Evolutionary conservation across 92 coral and sea anemone species (phyloP).

Genomic region (Paramuricea clavata): DNA sequence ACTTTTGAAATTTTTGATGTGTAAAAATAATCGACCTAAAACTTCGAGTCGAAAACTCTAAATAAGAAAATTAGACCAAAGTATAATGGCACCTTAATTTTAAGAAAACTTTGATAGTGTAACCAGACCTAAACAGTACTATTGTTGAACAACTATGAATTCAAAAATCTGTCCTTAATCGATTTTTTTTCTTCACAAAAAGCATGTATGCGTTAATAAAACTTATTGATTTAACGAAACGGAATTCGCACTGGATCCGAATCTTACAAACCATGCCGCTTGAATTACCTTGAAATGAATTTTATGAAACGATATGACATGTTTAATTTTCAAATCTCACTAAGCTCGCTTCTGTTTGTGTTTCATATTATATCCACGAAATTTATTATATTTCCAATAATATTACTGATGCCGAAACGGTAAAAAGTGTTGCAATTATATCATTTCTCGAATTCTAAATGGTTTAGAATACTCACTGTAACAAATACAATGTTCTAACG

Average conservation of each 20-base stretch:
- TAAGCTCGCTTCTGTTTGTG: conserved; percentile 7
- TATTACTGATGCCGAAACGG: not conserved
- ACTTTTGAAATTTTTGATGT: no score
- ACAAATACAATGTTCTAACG: not conserved
- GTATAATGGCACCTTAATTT: no score
- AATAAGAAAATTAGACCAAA: no score
- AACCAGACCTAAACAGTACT: no score
- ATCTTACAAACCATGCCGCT: not conserved
- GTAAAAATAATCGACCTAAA: no score
- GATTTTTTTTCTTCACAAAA: not conserved
- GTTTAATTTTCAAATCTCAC: conserved; percentile 28
- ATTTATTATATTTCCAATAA: not conserved
- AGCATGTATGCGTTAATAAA: not conserved
- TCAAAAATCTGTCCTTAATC: not conserved
- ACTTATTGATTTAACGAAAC: not conserved
- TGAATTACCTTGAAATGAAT: not conserved
- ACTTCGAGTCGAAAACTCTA: no score
- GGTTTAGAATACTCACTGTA: not conserved
- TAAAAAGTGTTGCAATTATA: not conserved
- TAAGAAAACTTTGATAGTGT: no score
- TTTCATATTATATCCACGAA: conserved; percentile 15
- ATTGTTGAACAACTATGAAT: no score
- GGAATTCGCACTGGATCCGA: not conserved
- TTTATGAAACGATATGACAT: conserved; percentile 20
- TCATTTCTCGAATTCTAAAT: not conserved